phyloP scores from a whole-genome alignment of 1,140 invertebrate species.

The Heliconius melpomene region DNA sequence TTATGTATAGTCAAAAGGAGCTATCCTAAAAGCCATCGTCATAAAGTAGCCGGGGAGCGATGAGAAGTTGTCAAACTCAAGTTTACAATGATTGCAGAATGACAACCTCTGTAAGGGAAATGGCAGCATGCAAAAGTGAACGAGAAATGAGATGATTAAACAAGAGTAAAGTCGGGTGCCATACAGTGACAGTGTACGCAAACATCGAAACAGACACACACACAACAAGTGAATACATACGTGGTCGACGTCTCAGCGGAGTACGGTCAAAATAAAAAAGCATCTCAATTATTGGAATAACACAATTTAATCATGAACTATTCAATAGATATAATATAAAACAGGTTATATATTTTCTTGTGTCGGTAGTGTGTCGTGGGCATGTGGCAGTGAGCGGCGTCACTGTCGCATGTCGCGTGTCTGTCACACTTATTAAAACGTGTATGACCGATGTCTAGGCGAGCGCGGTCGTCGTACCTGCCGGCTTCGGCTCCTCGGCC shows the following conservation, averaged over 20 bases:
- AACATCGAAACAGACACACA: conserved; percentile 80
- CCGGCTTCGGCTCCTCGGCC: conserved; percentile 72
- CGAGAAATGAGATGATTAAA: conserved; percentile 64
- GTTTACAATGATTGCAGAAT: conserved; percentile 4
- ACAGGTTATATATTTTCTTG: conserved; percentile 78
- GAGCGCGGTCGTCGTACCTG: conserved; percentile 74
- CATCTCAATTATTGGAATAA: conserved; percentile 79
- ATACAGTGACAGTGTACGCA: conserved; percentile 76
- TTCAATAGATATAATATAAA: conserved; percentile 78
- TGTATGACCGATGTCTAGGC: conserved; percentile 73
- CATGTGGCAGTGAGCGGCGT: conserved; percentile 68
- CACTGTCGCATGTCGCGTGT: conserved; percentile 66
- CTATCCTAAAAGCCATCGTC: conserved; percentile 36
- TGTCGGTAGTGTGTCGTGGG: conserved; percentile 77
- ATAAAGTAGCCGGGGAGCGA: conserved; percentile 19
- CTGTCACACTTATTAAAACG: conserved; percentile 73
- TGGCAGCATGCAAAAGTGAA: conserved; percentile 76
- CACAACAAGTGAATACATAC: conserved; percentile 80
- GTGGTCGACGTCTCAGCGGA: conserved; percentile 79
- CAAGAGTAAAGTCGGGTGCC: conserved; percentile 61
- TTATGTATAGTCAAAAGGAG: conserved; percentile 18
- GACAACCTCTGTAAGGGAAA: conserved; percentile 18
- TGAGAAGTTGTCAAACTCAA: conserved; percentile 24
- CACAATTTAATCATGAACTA: conserved; percentile 81
- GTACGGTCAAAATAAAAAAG: conserved; percentile 81